phyloP scores from a whole-genome alignment of 2,797 vertebrate species.

The Onychomys leucogaster region DNA sequence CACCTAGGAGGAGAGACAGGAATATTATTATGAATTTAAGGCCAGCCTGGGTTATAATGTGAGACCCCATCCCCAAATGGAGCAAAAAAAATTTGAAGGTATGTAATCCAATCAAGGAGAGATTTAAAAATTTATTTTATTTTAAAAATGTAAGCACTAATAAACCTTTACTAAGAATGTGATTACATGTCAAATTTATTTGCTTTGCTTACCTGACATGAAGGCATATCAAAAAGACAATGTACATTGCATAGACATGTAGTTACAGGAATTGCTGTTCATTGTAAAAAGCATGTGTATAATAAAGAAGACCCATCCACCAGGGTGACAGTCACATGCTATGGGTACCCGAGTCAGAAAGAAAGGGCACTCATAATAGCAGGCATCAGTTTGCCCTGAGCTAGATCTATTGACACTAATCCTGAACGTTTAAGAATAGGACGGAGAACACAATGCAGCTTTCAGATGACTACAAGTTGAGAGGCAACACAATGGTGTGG shows the following conservation, averaged over 20 bases:
- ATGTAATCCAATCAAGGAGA: not conserved
- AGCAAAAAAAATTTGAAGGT: not conserved
- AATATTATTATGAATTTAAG: not conserved
- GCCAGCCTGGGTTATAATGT: not conserved
- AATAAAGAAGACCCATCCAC: not conserved
- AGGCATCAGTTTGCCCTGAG: not conserved
- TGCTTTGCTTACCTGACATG: slow-evolving; percentile 24
- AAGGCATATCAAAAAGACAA: not conserved
- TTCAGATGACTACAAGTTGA: not conserved
- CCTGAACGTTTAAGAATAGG: not conserved
- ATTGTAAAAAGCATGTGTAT: not conserved
- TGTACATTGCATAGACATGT: not conserved
- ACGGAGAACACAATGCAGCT: not conserved
- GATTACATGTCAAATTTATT: not conserved
- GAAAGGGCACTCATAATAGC: not conserved
- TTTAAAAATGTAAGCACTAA: not conserved
- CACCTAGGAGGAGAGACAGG: not conserved
- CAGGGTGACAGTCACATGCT: slow-evolving; percentile 5
- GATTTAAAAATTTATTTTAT: not conserved
- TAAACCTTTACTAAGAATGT: not conserved
- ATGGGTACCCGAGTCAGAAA: slow-evolving; percentile 11
- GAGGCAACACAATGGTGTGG: not conserved
- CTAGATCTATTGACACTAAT: slow-evolving; percentile 36
- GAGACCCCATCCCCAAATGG: not conserved
- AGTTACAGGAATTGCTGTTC: not conserved